Evolutionary conservation across 2,113 vertebrate genomes (phyloP).

Genomic region (Sebastes schlegelii): DNA sequence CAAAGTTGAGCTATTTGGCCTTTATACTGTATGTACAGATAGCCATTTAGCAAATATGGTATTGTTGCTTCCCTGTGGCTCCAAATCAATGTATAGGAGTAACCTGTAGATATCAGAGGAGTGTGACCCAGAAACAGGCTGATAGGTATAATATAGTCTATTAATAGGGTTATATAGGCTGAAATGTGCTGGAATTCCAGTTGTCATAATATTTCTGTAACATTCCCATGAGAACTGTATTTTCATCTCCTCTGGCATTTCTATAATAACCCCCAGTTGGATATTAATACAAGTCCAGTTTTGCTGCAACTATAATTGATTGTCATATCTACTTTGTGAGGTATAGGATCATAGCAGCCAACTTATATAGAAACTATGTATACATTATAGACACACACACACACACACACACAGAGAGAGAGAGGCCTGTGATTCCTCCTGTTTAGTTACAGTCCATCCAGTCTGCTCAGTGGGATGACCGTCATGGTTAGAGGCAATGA

Average conservation of each 20-base stretch:
- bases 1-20: not conserved
- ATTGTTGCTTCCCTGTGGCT: not conserved
- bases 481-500: conserved; percentile 74
- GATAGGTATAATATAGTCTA: not conserved
- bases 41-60: not conserved
- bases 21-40: not conserved
- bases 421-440: not conserved
- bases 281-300: not conserved
- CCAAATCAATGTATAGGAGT: too few species aligned
- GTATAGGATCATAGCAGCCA: not conserved
- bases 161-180: not conserved
- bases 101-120: not conserved
- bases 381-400: not conserved
- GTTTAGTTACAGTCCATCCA: conserved; percentile 51
- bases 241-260: not conserved
- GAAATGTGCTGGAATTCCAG: not conserved
- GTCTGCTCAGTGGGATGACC: conserved; percentile 62
- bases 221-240: not conserved
- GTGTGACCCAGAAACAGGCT: not conserved
- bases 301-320: conserved; percentile 15
- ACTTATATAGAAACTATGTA: not conserved
- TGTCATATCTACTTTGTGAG: not conserved
- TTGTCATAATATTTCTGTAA: not conserved
- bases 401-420: not conserved
- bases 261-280: not conserved